Evolutionary conservation across 2,888 invertebrate species (phyloP), one percentile per base, ranked within the genome.

Genomic region (Drosophila stalkeri): DNA sequence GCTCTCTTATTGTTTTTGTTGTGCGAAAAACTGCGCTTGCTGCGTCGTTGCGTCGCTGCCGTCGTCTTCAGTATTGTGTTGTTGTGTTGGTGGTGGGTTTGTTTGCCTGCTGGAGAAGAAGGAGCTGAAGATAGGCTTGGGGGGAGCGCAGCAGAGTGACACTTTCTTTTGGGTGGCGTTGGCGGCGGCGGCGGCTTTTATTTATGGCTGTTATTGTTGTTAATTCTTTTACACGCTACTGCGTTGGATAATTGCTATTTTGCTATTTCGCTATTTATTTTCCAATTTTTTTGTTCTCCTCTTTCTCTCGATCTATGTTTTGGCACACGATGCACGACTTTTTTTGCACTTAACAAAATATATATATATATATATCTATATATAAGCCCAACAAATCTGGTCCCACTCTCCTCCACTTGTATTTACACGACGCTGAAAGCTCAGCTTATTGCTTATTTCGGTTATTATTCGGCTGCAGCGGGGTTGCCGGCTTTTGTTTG

Each of bases 1-100:
- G 72, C 85, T 85, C 67, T 66, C 81, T 72, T 81, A 52, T 81
- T 81, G 82, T 82, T 85, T 74, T 80, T 81, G 66, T 82, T 76
- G 67, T 80, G 81, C 80, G 64, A 78, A 78, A 73, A 78, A 65
- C 60, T 75, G 63, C 69, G 79, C 77, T 71, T 63, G 61, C 71
- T 66, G 54, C 60, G 54, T 33, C 65, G 54, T 23, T 9, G 47
- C 47, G 64, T 73, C 57, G 52, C 49, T 69, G 76, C 47, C 51
- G 77, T 27, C 55, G 47, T 56, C n/a, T 23, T 64, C 59, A 43
- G 33, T 62, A 39, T 41, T 65, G 55, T 69, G 57, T 72, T 64
- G 54, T 44, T 63, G 47, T 75, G 52, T 47, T 72, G 81, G 77
- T 78, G 77, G 77, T 78, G 81, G 77, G 72, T 78, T 80, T 80